Evolutionary conservation across 1,140 invertebrate genomes (phyloP).

Genomic region (Lutraria rhynchaena): DNA sequence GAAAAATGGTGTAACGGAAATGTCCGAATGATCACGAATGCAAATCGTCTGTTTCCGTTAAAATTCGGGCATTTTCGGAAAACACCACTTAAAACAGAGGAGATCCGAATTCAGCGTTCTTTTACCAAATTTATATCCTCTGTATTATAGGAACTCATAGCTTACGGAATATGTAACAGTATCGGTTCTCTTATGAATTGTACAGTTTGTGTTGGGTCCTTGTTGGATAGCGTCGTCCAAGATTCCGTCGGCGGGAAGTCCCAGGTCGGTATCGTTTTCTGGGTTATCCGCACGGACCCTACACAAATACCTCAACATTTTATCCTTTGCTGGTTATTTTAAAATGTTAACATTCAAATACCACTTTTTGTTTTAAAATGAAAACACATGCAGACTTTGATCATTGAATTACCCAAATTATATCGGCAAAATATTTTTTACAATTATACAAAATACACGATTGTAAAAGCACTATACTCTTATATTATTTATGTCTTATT

Average conservation of each 20-base stretch:
- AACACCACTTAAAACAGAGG: too few species aligned
- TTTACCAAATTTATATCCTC: background rate
- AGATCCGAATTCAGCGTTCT: background rate
- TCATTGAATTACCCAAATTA: too few species aligned
- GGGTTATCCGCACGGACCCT: conserved; percentile 1
- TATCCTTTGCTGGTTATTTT: too few species aligned
- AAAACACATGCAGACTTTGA: too few species aligned
- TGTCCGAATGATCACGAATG: too few species aligned
- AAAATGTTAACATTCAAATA: too few species aligned
- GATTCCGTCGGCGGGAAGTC: conserved; percentile 51
- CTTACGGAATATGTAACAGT: conserved; percentile 45
- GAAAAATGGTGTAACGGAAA: too few species aligned
- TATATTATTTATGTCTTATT: background rate
- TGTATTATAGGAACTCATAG: conserved; percentile 57
- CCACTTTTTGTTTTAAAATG: too few species aligned
- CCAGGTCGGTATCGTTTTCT: conserved; percentile 31
- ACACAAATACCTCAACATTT: too few species aligned
- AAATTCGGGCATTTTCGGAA: too few species aligned
- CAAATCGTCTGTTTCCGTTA: too few species aligned
- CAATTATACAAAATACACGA: background rate
- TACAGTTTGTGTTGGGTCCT: conserved; percentile 36
- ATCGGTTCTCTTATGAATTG: conserved; percentile 45
- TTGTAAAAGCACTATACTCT: background rate
- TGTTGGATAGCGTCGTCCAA: conserved; percentile 41
- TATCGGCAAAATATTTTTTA: too few species aligned